Conservation (phyloP, 2,113 vertebrate genomes). For the Dinomys branickii region DNA sequence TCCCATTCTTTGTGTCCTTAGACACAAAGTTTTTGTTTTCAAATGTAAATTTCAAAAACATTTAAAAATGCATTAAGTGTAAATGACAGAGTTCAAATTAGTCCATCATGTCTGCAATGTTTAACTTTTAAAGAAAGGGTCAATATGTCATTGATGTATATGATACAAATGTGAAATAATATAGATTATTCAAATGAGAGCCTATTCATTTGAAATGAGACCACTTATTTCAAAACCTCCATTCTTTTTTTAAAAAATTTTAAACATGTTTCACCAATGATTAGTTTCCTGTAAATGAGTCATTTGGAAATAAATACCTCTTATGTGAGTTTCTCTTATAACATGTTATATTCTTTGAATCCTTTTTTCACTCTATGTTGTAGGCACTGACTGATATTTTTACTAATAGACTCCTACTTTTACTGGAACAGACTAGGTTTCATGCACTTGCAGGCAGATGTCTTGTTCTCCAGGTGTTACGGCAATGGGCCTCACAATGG, state of each 20-base stretch:
- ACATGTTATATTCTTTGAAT: background rate
- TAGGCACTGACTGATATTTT: background rate
- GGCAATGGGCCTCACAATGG: background rate
- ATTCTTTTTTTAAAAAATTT: background rate
- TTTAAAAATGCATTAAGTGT: background rate
- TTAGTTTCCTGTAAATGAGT: slow-evolving; percentile 14
- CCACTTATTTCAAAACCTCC: background rate
- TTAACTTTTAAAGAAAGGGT: slow-evolving; percentile 6
- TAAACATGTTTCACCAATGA: background rate
- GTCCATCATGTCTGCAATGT: background rate
- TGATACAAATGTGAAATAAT: background rate
- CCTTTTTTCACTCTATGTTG: background rate
- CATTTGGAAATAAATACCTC: background rate
- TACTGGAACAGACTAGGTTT: background rate
- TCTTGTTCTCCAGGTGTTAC: background rate
- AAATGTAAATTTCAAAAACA: background rate
- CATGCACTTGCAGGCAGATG: background rate
- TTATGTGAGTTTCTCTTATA: background rate
- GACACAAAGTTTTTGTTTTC: background rate
- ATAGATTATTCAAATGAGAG: background rate
- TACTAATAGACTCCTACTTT: too few relatives aligned
- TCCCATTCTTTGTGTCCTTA: background rate
- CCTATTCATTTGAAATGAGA: background rate
- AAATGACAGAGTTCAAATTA: background rate
- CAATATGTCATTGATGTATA: background rate